Evolutionary conservation across 2,113 vertebrate species (phyloP).

Genomic region (Cheirogaleus medius): DNA sequence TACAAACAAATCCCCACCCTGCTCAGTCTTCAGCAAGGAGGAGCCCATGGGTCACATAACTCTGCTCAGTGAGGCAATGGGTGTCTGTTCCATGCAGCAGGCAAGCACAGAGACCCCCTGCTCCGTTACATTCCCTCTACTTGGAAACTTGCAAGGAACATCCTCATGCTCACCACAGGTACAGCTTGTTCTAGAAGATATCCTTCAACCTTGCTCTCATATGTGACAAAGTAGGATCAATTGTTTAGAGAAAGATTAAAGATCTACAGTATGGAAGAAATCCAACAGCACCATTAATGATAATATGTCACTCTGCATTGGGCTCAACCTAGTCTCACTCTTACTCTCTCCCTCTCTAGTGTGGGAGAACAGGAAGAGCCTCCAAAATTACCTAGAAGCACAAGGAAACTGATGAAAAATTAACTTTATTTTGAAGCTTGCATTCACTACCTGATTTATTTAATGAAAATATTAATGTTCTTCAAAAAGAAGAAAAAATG

Average conservation of each 20-base stretch:
- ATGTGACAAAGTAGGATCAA: neutral
- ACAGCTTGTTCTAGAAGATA: neutral
- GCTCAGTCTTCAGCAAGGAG: neutral
- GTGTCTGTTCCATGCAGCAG: neutral
- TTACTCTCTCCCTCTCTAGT: neutral
- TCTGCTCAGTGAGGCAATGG: fast-evolving
- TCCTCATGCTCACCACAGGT: neutral
- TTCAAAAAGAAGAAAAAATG: neutral
- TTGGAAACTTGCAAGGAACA: neutral
- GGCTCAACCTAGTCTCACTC: fast-evolving
- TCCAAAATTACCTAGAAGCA: neutral
- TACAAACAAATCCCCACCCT: neutral
- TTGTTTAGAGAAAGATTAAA: neutral
- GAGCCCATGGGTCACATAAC: fast-evolving
- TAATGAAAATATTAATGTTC: neutral
- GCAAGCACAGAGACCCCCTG: fast-evolving
- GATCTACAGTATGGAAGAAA: neutral
- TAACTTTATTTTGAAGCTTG: neutral
- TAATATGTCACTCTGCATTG: fast-evolving
- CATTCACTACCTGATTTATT: neutral
- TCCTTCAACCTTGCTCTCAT: neutral
- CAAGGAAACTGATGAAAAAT: neutral
- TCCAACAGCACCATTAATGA: neutral
- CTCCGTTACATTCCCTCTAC: fast-evolving
- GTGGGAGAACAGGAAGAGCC: too few relatives aligned